phyloP scores from a whole-genome alignment of 2,113 vertebrate genomes.

The Crotalus viridis region DNA sequence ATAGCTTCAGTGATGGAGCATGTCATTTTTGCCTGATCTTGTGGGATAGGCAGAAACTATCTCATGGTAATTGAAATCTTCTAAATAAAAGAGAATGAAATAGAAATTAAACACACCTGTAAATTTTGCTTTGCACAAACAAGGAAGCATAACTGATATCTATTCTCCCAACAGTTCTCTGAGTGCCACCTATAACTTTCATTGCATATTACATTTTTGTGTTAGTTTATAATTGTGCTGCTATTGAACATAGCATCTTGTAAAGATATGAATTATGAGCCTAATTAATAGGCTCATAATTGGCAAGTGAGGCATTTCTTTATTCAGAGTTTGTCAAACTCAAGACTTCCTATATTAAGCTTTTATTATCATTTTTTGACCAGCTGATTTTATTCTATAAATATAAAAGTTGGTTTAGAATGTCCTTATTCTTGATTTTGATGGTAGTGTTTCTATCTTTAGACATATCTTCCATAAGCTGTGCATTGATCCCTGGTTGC shows the following conservation, averaged over 20 bases:
- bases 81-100: not conserved
- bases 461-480: slow-evolving; percentile 82
- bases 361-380: not conserved
- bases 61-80: not conserved
- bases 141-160: not conserved
- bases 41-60: not conserved
- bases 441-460: slow-evolving; percentile 56
- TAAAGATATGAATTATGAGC: not conserved
- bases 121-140: not conserved
- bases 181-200: not conserved
- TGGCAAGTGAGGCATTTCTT: not conserved
- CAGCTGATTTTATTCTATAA: not conserved
- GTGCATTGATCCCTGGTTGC: slow-evolving; percentile 82
- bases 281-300: not conserved
- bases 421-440: slow-evolving; percentile 1
- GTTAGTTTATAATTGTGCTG: not conserved
- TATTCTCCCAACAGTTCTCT: not conserved
- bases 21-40: not conserved
- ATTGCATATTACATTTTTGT: not conserved
- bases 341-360: not conserved
- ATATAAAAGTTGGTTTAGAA: not conserved
- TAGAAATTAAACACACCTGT: not conserved
- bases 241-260: not conserved
- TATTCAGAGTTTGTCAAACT: not conserved
- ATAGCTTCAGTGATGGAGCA: not conserved